Evolutionary conservation across 1,140 invertebrate species (phyloP).

Genomic region (Aporrectodea caliginosa): DNA sequence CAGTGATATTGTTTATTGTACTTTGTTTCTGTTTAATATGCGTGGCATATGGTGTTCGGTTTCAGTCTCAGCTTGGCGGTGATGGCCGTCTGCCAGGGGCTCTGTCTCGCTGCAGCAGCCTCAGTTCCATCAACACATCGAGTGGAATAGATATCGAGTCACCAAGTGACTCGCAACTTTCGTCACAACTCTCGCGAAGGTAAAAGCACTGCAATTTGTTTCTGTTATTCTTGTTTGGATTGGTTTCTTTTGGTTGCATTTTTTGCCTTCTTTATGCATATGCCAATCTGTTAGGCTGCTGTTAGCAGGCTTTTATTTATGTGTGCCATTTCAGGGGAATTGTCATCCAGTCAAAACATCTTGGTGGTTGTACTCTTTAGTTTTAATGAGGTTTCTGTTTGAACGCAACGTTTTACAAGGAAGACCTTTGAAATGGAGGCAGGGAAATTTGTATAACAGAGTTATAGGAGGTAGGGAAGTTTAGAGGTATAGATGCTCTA

Average conservation of each 20-base stretch:
- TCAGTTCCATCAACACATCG: constrained; percentile 15
- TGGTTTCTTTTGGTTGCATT: neutral
- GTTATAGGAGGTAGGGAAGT: too few relatives aligned
- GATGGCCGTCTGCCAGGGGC: neutral
- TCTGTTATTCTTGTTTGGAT: neutral
- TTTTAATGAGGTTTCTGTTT: too few relatives aligned
- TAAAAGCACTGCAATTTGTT: constrained; percentile 6
- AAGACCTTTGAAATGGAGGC: too few relatives aligned
- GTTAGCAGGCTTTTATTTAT: neutral
- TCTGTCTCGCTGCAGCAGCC: constrained; percentile 19
- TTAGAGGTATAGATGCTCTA: too few relatives aligned
- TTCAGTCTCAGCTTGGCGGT: neutral
- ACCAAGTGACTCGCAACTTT: constrained; percentile 1
- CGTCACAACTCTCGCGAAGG: neutral
- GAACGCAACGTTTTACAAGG: too few relatives aligned
- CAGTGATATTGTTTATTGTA: too few relatives aligned
- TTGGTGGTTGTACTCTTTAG: too few relatives aligned
- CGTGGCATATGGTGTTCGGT: constrained; percentile 8
- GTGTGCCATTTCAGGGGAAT: too few relatives aligned
- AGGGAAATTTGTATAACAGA: too few relatives aligned
- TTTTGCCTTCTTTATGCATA: too few relatives aligned
- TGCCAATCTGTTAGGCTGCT: too few relatives aligned
- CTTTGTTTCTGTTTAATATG: constrained; percentile 5
- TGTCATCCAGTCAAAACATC: too few relatives aligned
- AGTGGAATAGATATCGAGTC: constrained; percentile 18